Evolutionary conservation across 53 echinoderm and acorn worm genomes (phyloP).

Genomic region (Apostichopus leukothele): DNA sequence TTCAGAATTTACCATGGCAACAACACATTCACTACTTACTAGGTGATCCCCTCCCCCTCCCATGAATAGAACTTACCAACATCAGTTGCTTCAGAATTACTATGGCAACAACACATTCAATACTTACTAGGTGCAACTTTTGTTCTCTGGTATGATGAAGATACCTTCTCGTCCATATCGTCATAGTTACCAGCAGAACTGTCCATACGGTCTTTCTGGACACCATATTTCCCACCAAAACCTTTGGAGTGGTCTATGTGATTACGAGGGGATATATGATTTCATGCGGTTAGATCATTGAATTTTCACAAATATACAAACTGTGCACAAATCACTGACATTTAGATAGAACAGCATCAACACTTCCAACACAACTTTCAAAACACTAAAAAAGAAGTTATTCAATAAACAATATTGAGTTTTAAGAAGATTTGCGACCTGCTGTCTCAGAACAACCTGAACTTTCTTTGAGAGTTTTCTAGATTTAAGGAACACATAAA

Average conservation of each 20-base stretch:
- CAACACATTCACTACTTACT: background rate
- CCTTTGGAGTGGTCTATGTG: constrained; percentile 76
- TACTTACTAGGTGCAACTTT: constrained; percentile 68
- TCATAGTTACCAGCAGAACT: constrained; percentile 72
- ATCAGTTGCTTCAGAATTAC: background rate
- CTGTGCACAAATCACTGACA: background rate
- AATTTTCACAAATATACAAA: background rate
- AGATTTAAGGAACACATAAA: background rate
- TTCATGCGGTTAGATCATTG: constrained; percentile 26
- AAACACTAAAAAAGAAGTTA: no score
- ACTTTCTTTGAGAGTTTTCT: background rate
- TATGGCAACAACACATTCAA: background rate
- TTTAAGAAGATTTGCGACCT: no score
- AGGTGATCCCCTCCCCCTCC: background rate
- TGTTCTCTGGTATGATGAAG: constrained; percentile 77
- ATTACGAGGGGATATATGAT: background rate
- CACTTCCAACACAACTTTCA: no score
- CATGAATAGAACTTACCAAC: background rate
- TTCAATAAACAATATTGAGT: no score
- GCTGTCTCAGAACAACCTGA: no score
- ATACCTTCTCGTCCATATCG: constrained; percentile 69
- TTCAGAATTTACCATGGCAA: no score
- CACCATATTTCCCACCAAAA: constrained; percentile 94
- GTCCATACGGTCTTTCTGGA: constrained; percentile 75
- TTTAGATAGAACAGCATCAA: no score